phyloP scores from a whole-genome alignment of 2,113 vertebrate genomes.

The Brachirus orientalis region DNA sequence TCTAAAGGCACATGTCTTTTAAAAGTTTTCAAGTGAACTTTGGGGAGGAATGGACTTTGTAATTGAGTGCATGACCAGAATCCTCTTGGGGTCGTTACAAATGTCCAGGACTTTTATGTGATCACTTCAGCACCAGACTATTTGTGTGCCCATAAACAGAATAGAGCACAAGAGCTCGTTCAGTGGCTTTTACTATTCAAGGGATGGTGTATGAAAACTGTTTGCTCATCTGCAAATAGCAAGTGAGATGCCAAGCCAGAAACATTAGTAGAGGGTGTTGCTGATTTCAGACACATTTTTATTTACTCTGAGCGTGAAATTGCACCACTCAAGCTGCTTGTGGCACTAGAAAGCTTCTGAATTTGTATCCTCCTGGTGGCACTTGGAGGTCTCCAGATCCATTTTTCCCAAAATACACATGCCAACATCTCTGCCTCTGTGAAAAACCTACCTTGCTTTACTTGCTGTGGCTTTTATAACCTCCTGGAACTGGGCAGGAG shows the following conservation, averaged over 20 bases:
- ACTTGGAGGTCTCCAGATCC: constrained; percentile 54
- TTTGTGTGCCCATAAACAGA: constrained; percentile 56
- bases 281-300: constrained; percentile 60
- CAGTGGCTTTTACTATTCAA: constrained; percentile 50
- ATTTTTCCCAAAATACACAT: constrained; percentile 58
- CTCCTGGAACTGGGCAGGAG: constrained; percentile 24
- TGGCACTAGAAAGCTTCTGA: constrained; percentile 47
- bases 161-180: constrained; percentile 35
- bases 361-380: constrained; percentile 57
- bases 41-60: constrained; percentile 17
- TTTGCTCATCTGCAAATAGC: constrained; percentile 66
- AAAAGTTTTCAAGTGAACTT: constrained; percentile 2
- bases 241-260: constrained; percentile 47
- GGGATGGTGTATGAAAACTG: constrained; percentile 26
- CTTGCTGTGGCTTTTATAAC: constrained; percentile 42
- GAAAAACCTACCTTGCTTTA: constrained; percentile 38
- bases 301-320: constrained; percentile 69
- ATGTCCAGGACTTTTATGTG: constrained; percentile 34
- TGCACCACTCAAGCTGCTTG: constrained; percentile 70
- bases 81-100: constrained; percentile 28
- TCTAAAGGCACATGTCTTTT: constrained; percentile 4
- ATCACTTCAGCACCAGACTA: constrained; percentile 29
- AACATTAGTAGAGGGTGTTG: constrained; percentile 60
- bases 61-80: constrained; percentile 26
- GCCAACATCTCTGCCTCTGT: constrained; percentile 27